A percentile compares a stretch with the other conserved stretches of the same genome.
phyloP scores from a whole-genome alignment of 1,140 invertebrate species.

The Globodera ellingtonae region DNA sequence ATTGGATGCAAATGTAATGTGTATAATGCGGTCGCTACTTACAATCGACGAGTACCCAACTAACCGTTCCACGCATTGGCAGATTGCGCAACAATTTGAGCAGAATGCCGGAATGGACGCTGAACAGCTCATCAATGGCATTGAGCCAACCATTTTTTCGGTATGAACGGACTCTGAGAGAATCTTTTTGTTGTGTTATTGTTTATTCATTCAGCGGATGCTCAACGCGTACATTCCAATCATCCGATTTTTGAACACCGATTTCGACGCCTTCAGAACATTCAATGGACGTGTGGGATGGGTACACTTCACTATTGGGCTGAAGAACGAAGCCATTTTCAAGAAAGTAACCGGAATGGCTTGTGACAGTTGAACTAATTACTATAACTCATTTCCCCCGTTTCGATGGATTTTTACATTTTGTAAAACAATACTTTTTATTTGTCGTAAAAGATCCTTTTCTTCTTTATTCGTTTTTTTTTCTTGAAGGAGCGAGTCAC shows the following conservation, averaged over 20 bases:
- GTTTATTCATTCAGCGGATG: background rate
- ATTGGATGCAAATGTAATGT: too few species aligned
- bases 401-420: too few species aligned
- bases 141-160: background rate
- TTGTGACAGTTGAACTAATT: too few species aligned
- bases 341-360: background rate
- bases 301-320: background rate
- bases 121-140: background rate
- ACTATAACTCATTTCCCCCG: too few species aligned
- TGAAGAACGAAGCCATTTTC: background rate
- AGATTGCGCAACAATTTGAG: background rate
- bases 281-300: background rate
- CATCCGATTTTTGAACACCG: background rate
- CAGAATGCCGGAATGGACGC: background rate
- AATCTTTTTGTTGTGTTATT: background rate
- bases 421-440: too few species aligned
- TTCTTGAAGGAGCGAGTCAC: too few species aligned
- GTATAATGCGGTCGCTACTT: too few species aligned
- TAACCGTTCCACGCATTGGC: background rate
- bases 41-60: too few species aligned
- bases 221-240: background rate
- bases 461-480: too few species aligned
- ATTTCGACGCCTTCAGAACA: background rate
- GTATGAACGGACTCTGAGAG: background rate
- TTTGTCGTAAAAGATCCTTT: too few species aligned